phyloP scores from a whole-genome alignment of 2,113 vertebrate species.

The Aegithalos caudatus region DNA sequence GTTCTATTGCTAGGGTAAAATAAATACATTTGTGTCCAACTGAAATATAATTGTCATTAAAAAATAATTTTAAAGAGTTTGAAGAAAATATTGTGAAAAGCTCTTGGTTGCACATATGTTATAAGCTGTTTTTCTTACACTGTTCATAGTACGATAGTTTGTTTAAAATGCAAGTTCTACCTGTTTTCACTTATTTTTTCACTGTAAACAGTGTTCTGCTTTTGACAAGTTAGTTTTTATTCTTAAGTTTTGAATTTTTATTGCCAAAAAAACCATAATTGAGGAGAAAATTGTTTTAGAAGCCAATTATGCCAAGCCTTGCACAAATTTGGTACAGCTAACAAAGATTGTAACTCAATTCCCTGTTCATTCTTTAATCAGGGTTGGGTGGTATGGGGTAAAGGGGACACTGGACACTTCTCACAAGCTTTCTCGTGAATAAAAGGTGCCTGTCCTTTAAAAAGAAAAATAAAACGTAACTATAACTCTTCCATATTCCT shows the following conservation, averaged over 20 bases:
- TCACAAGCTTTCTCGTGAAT: conserved; percentile 78
- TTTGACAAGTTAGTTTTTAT: conserved; percentile 75
- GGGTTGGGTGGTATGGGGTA: conserved; percentile 40
- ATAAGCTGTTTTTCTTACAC: conserved; percentile 86
- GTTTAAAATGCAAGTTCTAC: conserved; percentile 79
- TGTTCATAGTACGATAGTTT: conserved; percentile 80
- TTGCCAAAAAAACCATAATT: conserved; percentile 74
- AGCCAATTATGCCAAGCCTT: conserved; percentile 75
- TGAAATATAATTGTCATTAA: conserved; percentile 92
- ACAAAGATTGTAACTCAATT: conserved; percentile 64
- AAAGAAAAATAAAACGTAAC: conserved; percentile 74
- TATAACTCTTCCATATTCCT: conserved; percentile 86
- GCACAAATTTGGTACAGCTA: conserved; percentile 75
- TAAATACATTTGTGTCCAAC: conserved; percentile 88
- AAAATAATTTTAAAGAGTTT: conserved; percentile 87
- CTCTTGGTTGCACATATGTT: conserved; percentile 90
- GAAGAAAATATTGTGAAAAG: conserved; percentile 92
- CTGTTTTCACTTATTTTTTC: conserved; percentile 82
- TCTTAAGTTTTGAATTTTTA: conserved; percentile 71
- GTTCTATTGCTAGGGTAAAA: conserved; percentile 99
- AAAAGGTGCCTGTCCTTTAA: conserved; percentile 82
- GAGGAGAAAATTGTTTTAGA: conserved; percentile 59
- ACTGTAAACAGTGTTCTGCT: conserved; percentile 80
- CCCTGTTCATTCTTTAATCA: conserved; percentile 80
- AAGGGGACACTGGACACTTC: conserved; percentile 74